A percentile compares a stretch with the other conserved stretches of the same genome.
Evolutionary conservation across 2,113 vertebrate species (phyloP).

Genomic region (Pungitius pungitius): DNA sequence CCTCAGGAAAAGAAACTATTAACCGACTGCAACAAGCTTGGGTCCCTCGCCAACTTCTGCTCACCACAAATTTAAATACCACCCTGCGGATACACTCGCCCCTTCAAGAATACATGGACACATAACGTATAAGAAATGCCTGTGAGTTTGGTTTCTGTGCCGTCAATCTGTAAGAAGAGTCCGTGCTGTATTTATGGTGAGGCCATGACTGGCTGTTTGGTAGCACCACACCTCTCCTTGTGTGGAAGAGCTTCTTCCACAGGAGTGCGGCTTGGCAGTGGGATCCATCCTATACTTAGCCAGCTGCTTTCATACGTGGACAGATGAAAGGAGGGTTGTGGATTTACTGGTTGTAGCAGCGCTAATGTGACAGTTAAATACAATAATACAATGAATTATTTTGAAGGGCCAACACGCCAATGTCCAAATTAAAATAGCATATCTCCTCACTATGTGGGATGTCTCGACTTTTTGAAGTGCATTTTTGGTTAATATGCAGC

Average conservation of each 20-base stretch:
- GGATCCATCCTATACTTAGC: constrained; percentile 17
- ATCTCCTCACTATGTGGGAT: neutral
- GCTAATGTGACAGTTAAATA: neutral
- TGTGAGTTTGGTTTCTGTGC: neutral
- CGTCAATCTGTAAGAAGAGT: neutral
- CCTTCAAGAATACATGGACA: neutral
- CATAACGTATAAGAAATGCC: neutral
- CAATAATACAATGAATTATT: neutral
- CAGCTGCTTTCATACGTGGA: constrained; percentile 32
- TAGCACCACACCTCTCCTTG: constrained; percentile 50
- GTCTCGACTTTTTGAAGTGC: constrained; percentile 6
- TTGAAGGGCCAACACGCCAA: neutral
- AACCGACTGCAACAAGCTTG: constrained; percentile 9
- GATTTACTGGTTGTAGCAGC: constrained; percentile 18
- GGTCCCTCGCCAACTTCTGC: constrained; percentile 13
- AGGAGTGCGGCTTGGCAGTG: constrained; percentile 30
- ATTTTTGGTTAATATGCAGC: constrained; percentile 12
- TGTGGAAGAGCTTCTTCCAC: constrained; percentile 33
- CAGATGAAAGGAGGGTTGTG: constrained; percentile 34
- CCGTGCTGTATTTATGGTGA: constrained; percentile 18
- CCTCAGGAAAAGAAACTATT: constrained; percentile 17
- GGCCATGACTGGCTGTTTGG: constrained; percentile 28
- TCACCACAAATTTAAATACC: constrained; percentile 17
- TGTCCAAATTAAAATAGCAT: neutral
- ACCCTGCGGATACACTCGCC: neutral